A percentile compares a stretch with the other conserved stretches of the same genome.
Evolutionary conservation across 2,113 vertebrate species (phyloP).

Genomic region (Tragelaphus buxtoni): DNA sequence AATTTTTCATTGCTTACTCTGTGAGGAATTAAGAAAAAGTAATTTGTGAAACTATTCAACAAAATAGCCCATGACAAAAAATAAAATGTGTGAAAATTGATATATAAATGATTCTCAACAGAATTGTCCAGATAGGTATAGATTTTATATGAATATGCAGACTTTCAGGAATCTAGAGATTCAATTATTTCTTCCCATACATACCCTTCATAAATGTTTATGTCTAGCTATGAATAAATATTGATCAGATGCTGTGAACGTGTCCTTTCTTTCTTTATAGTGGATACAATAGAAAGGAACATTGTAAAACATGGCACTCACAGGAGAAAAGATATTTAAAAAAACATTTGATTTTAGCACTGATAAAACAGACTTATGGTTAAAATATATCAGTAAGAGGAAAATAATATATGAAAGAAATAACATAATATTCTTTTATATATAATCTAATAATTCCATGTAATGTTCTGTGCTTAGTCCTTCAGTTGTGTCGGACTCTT

Average conservation of each 20-base stretch:
- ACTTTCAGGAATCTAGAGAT: neutral
- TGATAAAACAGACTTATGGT: neutral
- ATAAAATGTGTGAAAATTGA: neutral
- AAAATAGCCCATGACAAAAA: neutral
- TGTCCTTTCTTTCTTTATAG: neutral
- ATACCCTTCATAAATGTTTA: neutral
- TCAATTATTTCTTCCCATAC: neutral
- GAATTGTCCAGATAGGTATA: neutral
- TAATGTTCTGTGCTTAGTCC: neutral
- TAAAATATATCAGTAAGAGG: neutral
- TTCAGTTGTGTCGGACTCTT: rapidly evolving
- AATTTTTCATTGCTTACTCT: neutral
- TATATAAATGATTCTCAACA: neutral
- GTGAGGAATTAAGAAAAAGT: neutral
- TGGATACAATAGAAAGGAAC: neutral
- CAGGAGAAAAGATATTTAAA: neutral
- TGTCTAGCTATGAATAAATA: neutral
- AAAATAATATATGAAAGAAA: neutral
- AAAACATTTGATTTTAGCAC: neutral
- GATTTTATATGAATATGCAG: neutral
- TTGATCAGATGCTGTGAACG: neutral
- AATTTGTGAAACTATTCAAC: neutral
- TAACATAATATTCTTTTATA: neutral
- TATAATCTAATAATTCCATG: neutral
- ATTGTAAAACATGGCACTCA: neutral